Evolutionary conservation across 2,113 vertebrate species (phyloP), one percentile per base, ranked within the genome.

Genomic region (Syngnathus typhle): DNA sequence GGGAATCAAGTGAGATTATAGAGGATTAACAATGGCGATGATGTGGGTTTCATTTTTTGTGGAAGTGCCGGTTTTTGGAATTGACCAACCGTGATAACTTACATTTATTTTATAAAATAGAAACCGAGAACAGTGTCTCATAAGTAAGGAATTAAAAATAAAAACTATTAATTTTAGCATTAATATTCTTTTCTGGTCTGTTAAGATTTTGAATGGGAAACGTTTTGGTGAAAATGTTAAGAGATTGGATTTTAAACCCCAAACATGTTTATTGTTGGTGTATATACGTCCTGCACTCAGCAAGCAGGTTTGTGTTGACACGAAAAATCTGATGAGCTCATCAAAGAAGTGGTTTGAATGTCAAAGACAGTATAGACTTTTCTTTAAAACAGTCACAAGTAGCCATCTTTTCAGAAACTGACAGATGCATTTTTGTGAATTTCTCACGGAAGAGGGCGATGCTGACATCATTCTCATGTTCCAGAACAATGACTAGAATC

Each of bases 381-480:
- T 74, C 72, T 64, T 71, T 69, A 47, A 67, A 71, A 82, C 77
- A 74, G 79, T 81, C 83, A 81, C 81, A 71, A 52, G 71, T 70
- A 84, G 81, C 76, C 78, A 74, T 85, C 67, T 72, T 71, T 78
- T 65, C 63, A 63, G 69, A 43, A 76, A 70, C 78, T 79, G 74
- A 83, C 84, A 88, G 73, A 75, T 80, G 76, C 74, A 70, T 71
- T 76, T n/a, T 66, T 47, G 67, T 74, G 66, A 77, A 21, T 67
- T 66, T 70, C 73, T 73, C 72, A 54, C 65, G 72, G 78, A 72
- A 70, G 56, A 32, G 27, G 27, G 64, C 76, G 64, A 79, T 74
- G 71, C 59, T 82, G 71, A 83, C 79, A 80, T 85, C 77, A 87
- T 87, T 79, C 73, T 77, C 65, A 76, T 68, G 38, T 67, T 65